Evolutionary conservation across 2,797 vertebrate species (phyloP).

Genomic region (Phataginus tricuspis): DNA sequence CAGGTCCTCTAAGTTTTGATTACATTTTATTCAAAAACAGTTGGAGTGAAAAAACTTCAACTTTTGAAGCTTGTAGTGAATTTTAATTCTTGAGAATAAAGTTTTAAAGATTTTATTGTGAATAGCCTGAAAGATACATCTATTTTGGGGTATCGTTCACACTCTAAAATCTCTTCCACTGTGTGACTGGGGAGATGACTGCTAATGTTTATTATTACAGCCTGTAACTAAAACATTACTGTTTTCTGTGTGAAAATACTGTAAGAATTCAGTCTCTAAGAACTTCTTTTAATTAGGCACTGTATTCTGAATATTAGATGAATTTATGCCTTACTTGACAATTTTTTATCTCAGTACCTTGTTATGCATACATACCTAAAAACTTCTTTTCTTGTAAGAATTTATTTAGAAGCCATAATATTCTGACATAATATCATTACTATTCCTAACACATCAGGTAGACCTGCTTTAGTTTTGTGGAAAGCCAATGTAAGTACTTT

Average conservation of each 20-base stretch:
- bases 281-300: constrained; percentile 45
- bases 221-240: not conserved
- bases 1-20: not conserved
- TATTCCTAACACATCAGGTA: constrained; percentile 72
- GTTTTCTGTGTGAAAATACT: constrained; percentile 37
- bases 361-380: constrained; percentile 1
- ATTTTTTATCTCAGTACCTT: not conserved
- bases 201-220: not conserved
- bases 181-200: not conserved
- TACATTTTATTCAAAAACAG: not conserved
- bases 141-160: not conserved
- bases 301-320: not conserved
- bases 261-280: not conserved
- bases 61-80: not conserved
- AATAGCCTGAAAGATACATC: not conserved
- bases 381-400: not conserved
- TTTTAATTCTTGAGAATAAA: not conserved
- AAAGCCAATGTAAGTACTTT: constrained; percentile 70
- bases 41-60: not conserved
- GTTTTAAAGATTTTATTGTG: not conserved
- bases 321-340: constrained; percentile 24
- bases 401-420: constrained; percentile 29
- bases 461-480: constrained; percentile 65
- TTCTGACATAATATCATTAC: constrained; percentile 59
- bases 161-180: not conserved